A percentile compares a stretch with the other conserved stretches of the same genome.
Conservation (phyloP, 2,888 invertebrate genomes). For the Eulithis testata region DNA sequence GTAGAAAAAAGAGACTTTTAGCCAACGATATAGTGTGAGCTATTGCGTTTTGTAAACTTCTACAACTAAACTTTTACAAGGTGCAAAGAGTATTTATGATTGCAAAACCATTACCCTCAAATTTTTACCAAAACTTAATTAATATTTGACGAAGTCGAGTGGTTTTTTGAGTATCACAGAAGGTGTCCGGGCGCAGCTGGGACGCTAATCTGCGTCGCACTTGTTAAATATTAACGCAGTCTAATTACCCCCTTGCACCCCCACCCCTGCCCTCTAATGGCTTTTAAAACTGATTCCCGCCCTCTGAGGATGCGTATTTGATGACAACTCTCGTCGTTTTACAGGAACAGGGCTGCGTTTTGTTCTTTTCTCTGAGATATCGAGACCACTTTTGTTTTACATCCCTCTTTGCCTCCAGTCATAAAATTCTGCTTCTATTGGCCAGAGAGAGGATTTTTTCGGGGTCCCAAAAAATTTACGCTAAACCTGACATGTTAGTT, state of each 20-base stretch:
- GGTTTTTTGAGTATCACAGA: slow-evolving; percentile 75
- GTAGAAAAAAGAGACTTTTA: too few species aligned
- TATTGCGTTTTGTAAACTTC: too few species aligned
- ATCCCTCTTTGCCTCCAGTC: not conserved
- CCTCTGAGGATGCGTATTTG: slow-evolving; percentile 82
- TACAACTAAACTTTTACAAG: too few species aligned
- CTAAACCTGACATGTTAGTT: too few species aligned
- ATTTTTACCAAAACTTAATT: slow-evolving; percentile 67
- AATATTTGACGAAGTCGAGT: slow-evolving; percentile 77
- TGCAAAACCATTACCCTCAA: slow-evolving; percentile 30
- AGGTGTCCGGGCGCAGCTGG: slow-evolving; percentile 77
- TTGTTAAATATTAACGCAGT: slow-evolving; percentile 84
- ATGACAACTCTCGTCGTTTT: slow-evolving; percentile 79
- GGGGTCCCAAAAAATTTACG: too few species aligned
- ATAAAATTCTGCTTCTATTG: not conserved
- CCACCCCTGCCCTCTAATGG: slow-evolving; percentile 71
- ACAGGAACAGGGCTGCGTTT: slow-evolving; percentile 49
- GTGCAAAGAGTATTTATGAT: too few species aligned
- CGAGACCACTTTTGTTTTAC: slow-evolving; percentile 22
- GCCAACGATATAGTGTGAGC: too few species aligned
- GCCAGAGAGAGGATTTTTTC: too few species aligned
- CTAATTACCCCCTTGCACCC: slow-evolving; percentile 74
- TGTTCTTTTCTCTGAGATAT: slow-evolving; percentile 37
- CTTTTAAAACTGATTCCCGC: slow-evolving; percentile 84
- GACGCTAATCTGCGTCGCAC: slow-evolving; percentile 80